Base-by-base conservation (phyloP, 2,888 invertebrate species). In the Athalia rosae region DNA sequence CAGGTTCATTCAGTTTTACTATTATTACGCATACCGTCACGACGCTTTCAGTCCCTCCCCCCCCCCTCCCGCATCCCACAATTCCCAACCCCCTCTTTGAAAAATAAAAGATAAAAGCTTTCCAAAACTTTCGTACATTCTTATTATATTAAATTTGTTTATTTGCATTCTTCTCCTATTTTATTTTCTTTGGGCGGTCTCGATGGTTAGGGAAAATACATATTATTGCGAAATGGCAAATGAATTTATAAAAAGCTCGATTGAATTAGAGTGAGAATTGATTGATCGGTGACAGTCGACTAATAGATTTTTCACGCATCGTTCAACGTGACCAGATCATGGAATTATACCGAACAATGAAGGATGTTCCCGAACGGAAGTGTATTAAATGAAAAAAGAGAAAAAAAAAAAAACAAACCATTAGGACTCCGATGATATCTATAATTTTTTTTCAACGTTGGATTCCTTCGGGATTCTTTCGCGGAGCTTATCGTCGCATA, bases 21-120 rank as follows among this genome's bases (percentile, higher is more conserved):
- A 88, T 88, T 88, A 88, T 88, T 87, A 85, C 85, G 82, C 85
- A 86, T 86, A 84, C 87, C 85, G 84, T 87, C 86, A 86, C 85
- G 87, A 83, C 81, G 87, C 84, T 78, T 82, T 82, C 83, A 80
- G 84, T 83, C 82, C 79, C 76, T 69, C 76, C 79, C 80, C 76
- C 79, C 82, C 79, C 76, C 69, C 76, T 79, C 80, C 76, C 79
- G 82, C 82, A 82, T 80, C 79, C 76, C 79, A 77, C 73, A 13
- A 67, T 56, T 78, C 69, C 71, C 59, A n/a, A 62, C 15, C 50
- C 64, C 71, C 62, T 67, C n/a, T 41, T 50, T 28, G 0, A 0
- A 41, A 67, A 41, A 28, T 28, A n/a, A 11, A 53, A 11, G 50
- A 67, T 15, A 66, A 50, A 50, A 53, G 13, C 28, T 28, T 28